phyloP scores from a whole-genome alignment of 1,140 invertebrate species.

The Apis mellifera region Amel_HAv3.1 CM009944.2:4803001-4803500 shows the following conservation, averaged over 20 bases:
- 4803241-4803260: neutral
- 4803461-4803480: neutral
- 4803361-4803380: neutral
- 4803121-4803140: neutral
- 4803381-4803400: neutral
- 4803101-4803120: neutral
- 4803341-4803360: neutral
- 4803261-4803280: neutral
- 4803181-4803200: neutral
- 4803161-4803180: neutral
- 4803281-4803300: neutral
- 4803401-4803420: neutral
- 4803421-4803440: neutral
- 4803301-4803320: neutral
- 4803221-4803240: neutral
- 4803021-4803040: too few relatives aligned
- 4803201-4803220: neutral
- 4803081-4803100: too few relatives aligned
- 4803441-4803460: neutral
- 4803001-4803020: too few relatives aligned
- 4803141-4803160: neutral
- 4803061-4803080: too few relatives aligned
- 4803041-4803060: too few relatives aligned
- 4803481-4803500: neutral
- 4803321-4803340: neutral